Conservation (phyloP, 1,140 invertebrate genomes). For the Cydia fagiglandana region DNA sequence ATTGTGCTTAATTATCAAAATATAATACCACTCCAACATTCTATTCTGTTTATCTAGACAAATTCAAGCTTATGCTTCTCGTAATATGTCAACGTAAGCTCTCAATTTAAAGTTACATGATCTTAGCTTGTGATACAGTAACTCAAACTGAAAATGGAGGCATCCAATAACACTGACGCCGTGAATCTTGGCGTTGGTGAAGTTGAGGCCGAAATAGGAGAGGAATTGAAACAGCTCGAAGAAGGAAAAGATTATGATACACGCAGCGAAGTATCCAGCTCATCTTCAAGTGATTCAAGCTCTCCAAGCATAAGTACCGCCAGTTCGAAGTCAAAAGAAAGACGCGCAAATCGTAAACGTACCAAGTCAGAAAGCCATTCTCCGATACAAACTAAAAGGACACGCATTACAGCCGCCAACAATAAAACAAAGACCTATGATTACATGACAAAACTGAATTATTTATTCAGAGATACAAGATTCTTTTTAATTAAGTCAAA, state of each 20-base stretch:
- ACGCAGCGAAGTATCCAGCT: slow-evolving; percentile 88
- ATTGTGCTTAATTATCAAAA: slow-evolving; percentile 8
- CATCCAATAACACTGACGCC: slow-evolving; percentile 80
- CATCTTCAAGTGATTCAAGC: slow-evolving; percentile 83
- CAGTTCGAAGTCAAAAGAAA: slow-evolving; percentile 80
- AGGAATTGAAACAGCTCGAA: slow-evolving; percentile 84
- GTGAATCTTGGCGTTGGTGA: slow-evolving; percentile 86
- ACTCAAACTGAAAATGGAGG: slow-evolving; percentile 74
- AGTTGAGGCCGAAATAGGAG: slow-evolving; percentile 85
- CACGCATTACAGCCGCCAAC: slow-evolving; percentile 67
- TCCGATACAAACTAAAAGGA: slow-evolving; percentile 76
- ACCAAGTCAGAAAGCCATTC: slow-evolving; percentile 78
- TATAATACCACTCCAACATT: background rate
- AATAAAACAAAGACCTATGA: slow-evolving; percentile 86
- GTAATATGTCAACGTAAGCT: slow-evolving; percentile 9
- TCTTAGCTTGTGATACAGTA: slow-evolving; percentile 34
- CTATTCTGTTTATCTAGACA: background rate
- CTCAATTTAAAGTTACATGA: slow-evolving; percentile 28
- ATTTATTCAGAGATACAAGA: slow-evolving; percentile 95
- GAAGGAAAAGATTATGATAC: slow-evolving; percentile 85
- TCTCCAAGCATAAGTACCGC: slow-evolving; percentile 87
- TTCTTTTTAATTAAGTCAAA: slow-evolving; percentile 99
- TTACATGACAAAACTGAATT: slow-evolving; percentile 94
- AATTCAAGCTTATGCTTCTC: background rate
- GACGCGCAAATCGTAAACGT: slow-evolving; percentile 75